Evolutionary conservation across 2,113 vertebrate genomes (phyloP), one percentile per base, ranked within the genome.

Genomic region (Hystrix brachyura): DNA sequence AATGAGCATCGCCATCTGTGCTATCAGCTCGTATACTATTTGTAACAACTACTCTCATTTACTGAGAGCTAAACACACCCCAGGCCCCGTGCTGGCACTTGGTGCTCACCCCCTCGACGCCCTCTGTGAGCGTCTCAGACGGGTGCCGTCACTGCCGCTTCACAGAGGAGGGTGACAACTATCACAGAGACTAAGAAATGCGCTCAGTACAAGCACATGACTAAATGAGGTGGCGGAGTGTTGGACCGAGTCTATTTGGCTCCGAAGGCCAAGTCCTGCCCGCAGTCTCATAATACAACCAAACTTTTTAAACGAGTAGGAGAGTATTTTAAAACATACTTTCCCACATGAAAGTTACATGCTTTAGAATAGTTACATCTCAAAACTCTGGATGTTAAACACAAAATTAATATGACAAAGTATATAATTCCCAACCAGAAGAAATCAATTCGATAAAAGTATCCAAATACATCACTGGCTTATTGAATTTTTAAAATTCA

Each of bases 281-380:
- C 55, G 79, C 9, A 43, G n/a, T 67, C 85, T 92, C 62, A 71
- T 59, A 60, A 65, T 43, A 11, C 18, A 65, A 2, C 5, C 51
- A 81, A 12, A 91, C 32, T 64, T 62, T 79, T 67, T 94, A 69
- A 57, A 38, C 25, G 51, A 65, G 4, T 62, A 13, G 11, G 27
- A 95, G 12, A 53, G 13, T 90, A 38, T 32, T 87, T 93, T n/a
- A 76, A 87, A 87, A 88, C 69, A 64, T n/a, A 78, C 65, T 94
- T 62, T 94, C 11, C 23, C 60, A 85, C 65, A 80, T 51, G 21
- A 91, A 79, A 91, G 38, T 19, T 32, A 72, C 14, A 67, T 65
- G 83, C 76, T 91, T 93, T 93, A 91, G 3, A 72, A 65, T 79
- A 18, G 48, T 38, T 71, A 25, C 5, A 91, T 79, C n/a, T 79